Conservation (phyloP, 1,140 invertebrate genomes). For the Monomorium pharaonis region DNA sequence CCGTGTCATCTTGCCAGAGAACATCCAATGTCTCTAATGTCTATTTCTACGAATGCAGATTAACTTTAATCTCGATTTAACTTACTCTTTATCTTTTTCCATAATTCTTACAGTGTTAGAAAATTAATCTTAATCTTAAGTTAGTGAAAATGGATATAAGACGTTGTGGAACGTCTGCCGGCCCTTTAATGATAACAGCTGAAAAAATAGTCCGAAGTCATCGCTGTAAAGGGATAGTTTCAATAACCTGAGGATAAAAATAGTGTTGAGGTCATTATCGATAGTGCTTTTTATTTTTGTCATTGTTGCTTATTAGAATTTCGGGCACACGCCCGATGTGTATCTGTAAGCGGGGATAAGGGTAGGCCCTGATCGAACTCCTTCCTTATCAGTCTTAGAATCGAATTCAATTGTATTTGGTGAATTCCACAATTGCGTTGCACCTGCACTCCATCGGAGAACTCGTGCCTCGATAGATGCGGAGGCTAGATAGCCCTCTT, state of each 20-base stretch:
- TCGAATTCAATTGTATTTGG: not conserved
- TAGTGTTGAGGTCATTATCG: not conserved
- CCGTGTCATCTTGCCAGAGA: no score
- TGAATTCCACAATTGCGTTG: not conserved
- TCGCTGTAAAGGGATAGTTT: not conserved
- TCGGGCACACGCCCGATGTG: not conserved
- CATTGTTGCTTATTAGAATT: not conserved
- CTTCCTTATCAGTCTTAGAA: conserved; percentile 7
- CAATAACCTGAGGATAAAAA: not conserved
- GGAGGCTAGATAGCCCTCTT: conserved; percentile 33
- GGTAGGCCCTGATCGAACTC: conserved; percentile 11
- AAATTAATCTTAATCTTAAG: no score
- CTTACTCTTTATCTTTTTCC: no score
- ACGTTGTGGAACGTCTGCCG: no score
- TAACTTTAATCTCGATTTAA: no score
- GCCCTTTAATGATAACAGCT: no score
- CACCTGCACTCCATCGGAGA: not conserved
- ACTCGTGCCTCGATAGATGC: conserved; percentile 15
- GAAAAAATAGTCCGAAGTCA: not conserved
- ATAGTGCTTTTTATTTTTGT: not conserved
- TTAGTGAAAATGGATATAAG: no score
- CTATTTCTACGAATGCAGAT: no score
- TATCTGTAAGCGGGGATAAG: not conserved
- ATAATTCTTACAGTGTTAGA: no score
- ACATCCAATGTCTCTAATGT: no score